A percentile compares a stretch with the other conserved stretches of the same genome.
These are phyloP conservation scores for Dendropsophus ebraccatus DNA, from an alignment of 2,113 vertebrate genomes.

Conservation along the genomic window DNA sequence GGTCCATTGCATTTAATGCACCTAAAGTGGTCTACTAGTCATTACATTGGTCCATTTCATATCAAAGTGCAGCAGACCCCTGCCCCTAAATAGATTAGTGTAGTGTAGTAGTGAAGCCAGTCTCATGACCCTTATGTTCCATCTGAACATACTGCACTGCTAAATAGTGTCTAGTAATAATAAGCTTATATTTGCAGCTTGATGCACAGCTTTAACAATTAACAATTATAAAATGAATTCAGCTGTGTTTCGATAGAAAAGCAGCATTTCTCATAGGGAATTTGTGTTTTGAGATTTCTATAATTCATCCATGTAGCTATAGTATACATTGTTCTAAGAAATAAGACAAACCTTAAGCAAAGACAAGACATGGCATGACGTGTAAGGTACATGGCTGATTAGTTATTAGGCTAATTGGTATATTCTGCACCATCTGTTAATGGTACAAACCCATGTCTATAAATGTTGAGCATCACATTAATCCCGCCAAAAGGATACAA, in stretches of 20 bases:
- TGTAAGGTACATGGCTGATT: neutral
- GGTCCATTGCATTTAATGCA: too few species aligned
- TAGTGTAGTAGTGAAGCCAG: too few species aligned
- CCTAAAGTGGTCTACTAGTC: too few species aligned
- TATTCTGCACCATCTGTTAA: neutral
- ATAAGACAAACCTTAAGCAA: neutral
- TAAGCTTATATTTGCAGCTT: neutral
- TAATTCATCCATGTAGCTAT: neutral
- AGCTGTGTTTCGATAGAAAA: neutral
- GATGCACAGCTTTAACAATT: neutral
- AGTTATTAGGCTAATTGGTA: conserved; percentile 17
- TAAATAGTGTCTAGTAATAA: neutral
- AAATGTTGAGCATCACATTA: neutral
- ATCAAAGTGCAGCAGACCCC: too few species aligned
- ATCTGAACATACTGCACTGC: neutral
- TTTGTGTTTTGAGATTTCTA: neutral
- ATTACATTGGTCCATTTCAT: too few species aligned
- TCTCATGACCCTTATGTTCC: too few species aligned
- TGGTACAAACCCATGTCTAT: conserved; percentile 16
- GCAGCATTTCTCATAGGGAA: neutral
- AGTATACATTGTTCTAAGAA: neutral
- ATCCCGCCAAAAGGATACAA: neutral
- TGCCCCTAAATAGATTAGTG: too few species aligned
- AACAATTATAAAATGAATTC: neutral
- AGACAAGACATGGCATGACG: neutral